A percentile compares a stretch with the other conserved stretches of the same genome.
These are phyloP conservation scores for Tineola bisselliella DNA, from an alignment of 2,888 invertebrate genomes.

Conservation along the genomic window DNA sequence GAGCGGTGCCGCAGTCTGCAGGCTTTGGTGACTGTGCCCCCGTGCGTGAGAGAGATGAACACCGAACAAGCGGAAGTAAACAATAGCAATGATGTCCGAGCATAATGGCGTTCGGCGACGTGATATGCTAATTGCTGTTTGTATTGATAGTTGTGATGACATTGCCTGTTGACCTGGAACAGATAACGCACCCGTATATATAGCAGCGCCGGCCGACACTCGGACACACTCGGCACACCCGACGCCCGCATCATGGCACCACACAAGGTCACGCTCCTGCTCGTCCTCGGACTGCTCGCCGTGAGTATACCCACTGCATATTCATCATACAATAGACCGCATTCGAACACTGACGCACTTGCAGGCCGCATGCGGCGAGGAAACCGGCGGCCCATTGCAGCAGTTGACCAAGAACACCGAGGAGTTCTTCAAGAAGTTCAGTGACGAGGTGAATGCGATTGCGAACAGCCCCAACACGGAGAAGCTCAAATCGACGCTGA, in stretches of 20 bases:
- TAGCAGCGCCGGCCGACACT: conserved; percentile 42
- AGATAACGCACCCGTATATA: conserved; percentile 45
- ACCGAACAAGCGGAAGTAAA: no score
- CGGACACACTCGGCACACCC: no score
- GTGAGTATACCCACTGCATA: conserved; percentile 43
- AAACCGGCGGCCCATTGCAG: conserved; percentile 49
- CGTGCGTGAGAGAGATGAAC: no score
- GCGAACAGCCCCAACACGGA: conserved; percentile 45
- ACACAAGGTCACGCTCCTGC: conserved; percentile 48
- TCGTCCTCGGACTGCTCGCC: conserved; percentile 40
- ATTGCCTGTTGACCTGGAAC: conserved; percentile 41
- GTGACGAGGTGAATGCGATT: conserved; percentile 34
- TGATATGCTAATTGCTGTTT: no score
- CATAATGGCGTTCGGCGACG: no score
- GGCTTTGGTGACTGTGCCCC: no score
- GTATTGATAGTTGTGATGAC: no score
- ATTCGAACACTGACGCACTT: no score
- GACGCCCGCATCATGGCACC: conserved; percentile 46
- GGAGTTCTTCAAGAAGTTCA: conserved; percentile 36
- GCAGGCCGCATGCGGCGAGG: conserved; percentile 36
- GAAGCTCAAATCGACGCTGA: conserved; percentile 41
- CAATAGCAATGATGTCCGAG: no score
- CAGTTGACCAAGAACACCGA: conserved; percentile 44
- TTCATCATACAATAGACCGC: conserved; percentile 41
- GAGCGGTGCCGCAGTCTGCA: no score